Conservation (phyloP, 1,140 invertebrate genomes). For the Bombus pyrosoma region DNA sequence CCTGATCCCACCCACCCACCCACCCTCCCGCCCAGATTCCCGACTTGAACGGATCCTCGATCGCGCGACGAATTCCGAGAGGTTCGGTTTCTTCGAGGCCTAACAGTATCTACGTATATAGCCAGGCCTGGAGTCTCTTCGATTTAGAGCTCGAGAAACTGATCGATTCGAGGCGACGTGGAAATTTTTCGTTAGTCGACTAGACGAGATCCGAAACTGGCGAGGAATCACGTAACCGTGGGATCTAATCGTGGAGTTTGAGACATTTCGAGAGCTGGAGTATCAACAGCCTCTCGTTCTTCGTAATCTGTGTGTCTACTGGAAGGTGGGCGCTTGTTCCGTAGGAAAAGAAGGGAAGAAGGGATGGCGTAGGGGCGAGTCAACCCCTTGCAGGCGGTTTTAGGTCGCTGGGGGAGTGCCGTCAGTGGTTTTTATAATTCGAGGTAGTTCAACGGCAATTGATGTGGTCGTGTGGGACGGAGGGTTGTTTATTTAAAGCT, state of each 20-base stretch:
- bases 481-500: constrained; percentile 37
- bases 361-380: constrained; percentile 5
- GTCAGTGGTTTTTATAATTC: constrained; percentile 52
- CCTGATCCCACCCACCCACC: constrained; percentile 61
- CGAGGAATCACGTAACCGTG: not conserved
- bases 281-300: constrained; percentile 75
- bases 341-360: not conserved
- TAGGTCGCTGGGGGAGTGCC: constrained; percentile 37
- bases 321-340: not conserved
- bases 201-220: constrained; percentile 30
- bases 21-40: constrained; percentile 42
- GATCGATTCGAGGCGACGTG: constrained; percentile 13
- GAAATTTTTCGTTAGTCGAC: constrained; percentile 36
- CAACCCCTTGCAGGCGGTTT: constrained; percentile 35
- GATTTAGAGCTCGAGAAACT: not conserved
- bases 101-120: not conserved
- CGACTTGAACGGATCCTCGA: constrained; percentile 47
- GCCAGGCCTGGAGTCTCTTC: constrained; percentile 8
- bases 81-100: constrained; percentile 25
- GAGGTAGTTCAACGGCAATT: constrained; percentile 53
- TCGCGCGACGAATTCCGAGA: constrained; percentile 48
- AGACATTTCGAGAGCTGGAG: constrained; percentile 71
- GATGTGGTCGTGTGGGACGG: constrained; percentile 10
- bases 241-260: not conserved
- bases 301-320: not conserved